These are phyloP conservation scores for Ceratina australensis DNA, from an alignment of 1,140 invertebrate genomes.

Conservation along the genomic window DNA sequence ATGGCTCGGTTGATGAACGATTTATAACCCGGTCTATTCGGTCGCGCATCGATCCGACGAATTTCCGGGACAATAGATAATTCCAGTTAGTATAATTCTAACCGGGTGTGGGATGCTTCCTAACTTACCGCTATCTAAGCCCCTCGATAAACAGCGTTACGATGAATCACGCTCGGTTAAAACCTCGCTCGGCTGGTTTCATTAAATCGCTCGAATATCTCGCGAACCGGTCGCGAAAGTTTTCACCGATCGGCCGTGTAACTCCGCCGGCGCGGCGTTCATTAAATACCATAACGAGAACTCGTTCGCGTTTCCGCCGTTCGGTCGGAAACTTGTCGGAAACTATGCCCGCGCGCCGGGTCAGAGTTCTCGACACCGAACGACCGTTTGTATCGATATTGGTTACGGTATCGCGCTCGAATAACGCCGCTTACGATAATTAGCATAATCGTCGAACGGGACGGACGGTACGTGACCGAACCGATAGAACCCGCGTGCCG, in stretches of 20 bases:
- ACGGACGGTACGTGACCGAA: neutral
- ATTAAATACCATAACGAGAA: slow-evolving; percentile 12
- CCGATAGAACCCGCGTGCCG: neutral
- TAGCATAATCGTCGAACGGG: slow-evolving; percentile 13
- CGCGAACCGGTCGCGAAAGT: neutral
- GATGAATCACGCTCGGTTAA: neutral
- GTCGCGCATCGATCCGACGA: neutral
- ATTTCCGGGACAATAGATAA: slow-evolving; percentile 20
- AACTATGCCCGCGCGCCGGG: slow-evolving; percentile 14
- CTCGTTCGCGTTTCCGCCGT: neutral
- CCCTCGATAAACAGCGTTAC: neutral
- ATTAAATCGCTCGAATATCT: slow-evolving; percentile 18
- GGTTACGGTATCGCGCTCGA: neutral
- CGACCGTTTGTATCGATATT: neutral
- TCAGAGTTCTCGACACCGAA: neutral
- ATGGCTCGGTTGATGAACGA: neutral
- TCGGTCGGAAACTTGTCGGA: neutral
- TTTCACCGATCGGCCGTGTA: neutral
- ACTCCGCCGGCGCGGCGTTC: neutral
- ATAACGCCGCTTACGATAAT: slow-evolving; percentile 9
- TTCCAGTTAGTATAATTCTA: neutral
- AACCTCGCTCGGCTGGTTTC: neutral
- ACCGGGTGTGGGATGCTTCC: neutral
- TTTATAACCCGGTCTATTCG: neutral
- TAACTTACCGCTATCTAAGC: neutral